These are phyloP conservation scores for Berghia stephanieae DNA, from an alignment of 1,140 invertebrate genomes.

Conservation along the genomic window DNA sequence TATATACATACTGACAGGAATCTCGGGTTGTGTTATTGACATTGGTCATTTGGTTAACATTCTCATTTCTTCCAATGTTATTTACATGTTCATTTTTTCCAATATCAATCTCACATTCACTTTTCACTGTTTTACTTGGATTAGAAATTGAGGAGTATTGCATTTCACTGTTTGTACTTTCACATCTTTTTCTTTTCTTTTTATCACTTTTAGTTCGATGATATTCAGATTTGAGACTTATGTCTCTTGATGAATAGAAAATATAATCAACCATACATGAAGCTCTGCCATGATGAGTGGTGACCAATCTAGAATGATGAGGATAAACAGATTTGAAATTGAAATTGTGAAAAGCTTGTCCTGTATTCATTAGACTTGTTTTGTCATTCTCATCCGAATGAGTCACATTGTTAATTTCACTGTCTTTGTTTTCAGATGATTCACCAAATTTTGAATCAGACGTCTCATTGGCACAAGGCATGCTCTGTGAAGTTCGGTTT, in stretches of 20 bases:
- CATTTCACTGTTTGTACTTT: not conserved
- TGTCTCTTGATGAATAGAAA: constrained; percentile 64
- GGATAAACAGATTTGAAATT: constrained; percentile 62
- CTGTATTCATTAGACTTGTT: constrained; percentile 13
- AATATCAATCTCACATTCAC: not conserved
- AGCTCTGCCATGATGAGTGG: constrained; percentile 52
- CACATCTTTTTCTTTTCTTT: not conserved
- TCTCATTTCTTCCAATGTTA: no score
- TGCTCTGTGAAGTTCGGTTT: not conserved
- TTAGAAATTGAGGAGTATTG: not conserved
- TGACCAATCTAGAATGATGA: constrained; percentile 49
- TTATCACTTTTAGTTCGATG: not conserved
- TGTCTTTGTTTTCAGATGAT: not conserved
- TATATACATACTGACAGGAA: no score
- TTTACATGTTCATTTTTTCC: no score
- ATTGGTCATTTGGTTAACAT: no score
- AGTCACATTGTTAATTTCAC: not conserved
- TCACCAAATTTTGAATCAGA: not conserved
- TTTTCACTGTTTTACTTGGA: not conserved
- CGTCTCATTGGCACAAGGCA: not conserved
- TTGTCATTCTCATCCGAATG: not conserved
- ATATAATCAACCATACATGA: constrained; percentile 65
- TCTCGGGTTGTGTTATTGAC: no score
- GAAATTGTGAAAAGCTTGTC: constrained; percentile 53
- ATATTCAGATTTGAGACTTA: no score